These are phyloP conservation scores for Ibidorhyncha struthersii DNA, from an alignment of 2,113 vertebrate genomes.

Conservation along the genomic window DNA sequence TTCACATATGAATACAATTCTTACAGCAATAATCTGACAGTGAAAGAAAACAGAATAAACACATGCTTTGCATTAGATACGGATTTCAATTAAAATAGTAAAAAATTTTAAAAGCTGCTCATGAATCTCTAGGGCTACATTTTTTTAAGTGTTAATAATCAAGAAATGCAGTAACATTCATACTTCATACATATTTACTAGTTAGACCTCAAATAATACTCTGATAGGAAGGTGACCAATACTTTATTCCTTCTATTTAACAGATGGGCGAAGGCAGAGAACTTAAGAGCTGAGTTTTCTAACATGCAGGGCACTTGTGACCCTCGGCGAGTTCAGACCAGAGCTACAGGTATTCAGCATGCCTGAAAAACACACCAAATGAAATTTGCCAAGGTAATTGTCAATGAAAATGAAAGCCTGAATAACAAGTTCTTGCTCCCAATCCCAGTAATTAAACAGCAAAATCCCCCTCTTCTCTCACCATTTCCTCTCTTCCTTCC, in stretches of 20 bases:
- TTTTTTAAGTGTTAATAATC: not conserved
- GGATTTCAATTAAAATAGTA: not conserved
- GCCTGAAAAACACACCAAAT: not conserved
- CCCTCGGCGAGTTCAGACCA: not conserved
- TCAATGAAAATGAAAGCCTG: not conserved
- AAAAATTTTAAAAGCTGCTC: not conserved
- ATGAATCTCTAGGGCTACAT: not conserved
- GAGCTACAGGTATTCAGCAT: not conserved
- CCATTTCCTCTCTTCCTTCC: not conserved
- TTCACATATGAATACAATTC: not conserved
- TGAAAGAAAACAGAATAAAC: not conserved
- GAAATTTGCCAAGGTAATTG: not conserved
- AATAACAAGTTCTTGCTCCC: not conserved
- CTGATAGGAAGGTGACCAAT: not conserved
- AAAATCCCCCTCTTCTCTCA: not conserved
- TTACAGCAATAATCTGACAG: not conserved
- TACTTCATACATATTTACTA: not conserved
- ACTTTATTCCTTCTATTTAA: not conserved
- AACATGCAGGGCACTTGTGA: not conserved
- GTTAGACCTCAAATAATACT: not conserved
- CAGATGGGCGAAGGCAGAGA: not conserved
- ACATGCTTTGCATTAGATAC: not conserved
- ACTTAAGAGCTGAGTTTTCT: not conserved
- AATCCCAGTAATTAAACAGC: not conserved
- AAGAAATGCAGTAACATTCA: not conserved